Evolutionary conservation across 92 coral and sea anemone genomes (phyloP), one percentile per base, ranked within the genome.

Genomic region (Palythoa caribaeorum): DNA sequence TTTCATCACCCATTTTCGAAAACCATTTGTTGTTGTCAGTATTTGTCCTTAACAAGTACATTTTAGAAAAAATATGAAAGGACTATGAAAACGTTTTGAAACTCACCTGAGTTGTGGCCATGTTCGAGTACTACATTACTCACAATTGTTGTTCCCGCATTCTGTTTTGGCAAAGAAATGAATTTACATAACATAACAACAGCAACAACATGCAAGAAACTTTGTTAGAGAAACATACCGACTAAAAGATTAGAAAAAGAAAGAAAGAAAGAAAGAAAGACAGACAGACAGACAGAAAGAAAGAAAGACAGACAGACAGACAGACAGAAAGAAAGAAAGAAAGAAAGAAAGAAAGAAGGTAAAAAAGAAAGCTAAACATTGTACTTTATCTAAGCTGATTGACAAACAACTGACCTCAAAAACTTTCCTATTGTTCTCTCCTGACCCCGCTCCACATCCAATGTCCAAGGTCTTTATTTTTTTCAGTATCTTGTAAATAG

Each of bases 401-500:
- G 3, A 59, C 16, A 59, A 13, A 19, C 28, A 39, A 59, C 10
- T 55, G 71, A 95, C 98, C 90, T 90, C 90, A 39, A 95, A 88
- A 9, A 95, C 91, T 13, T 90, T 95, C 39, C 88, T 77, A 63
- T 84, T 92, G 90, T 94, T 55, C 57, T 85, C 80, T 4, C 98
- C 98, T 17, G 94, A 92, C 5, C 96, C 96, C 9, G 88, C 86
- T 14, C 96, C 98, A 70, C 98, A 95, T 9, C 98, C 98, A 62
- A 95, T 94, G 53, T 95, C 98, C 28, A 21, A 93, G 91, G 19
- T 86, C 85, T 70, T 93, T 92, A 28, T 88, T 73, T 66, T 92
- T 83, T 38, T 89, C 73, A 78, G 84, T 90, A 74, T 92, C 95
- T 96, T 95, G 53, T 3, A 71, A 39, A 20, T 19, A 54, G 15